A percentile compares a stretch with the other conserved stretches of the same genome.
phyloP scores from a whole-genome alignment of 2,888 invertebrate species.

The Cataglyphis cursor region DNA sequence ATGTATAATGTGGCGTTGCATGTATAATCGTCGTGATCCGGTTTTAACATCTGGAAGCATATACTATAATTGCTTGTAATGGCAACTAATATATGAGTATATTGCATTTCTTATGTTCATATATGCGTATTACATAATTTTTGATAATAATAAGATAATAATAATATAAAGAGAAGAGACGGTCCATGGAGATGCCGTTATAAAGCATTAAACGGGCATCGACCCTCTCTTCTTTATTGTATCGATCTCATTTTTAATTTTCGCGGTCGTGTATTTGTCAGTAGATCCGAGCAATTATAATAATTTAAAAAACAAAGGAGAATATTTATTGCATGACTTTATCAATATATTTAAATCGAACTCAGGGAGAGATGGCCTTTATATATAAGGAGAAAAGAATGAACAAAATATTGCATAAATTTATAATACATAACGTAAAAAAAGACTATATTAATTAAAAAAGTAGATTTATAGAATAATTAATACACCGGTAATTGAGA shows the following conservation, averaged over 20 bases:
- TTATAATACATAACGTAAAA: neutral
- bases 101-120: neutral
- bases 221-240: constrained; percentile 6
- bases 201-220: constrained; percentile 19
- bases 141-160: neutral
- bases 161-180: neutral
- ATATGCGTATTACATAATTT: neutral
- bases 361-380: neutral
- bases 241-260: constrained; percentile 40
- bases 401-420: neutral
- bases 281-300: neutral
- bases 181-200: neutral
- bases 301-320: neutral
- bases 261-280: constrained; percentile 11
- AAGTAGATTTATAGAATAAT: constrained; percentile 13
- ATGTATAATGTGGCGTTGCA: neutral
- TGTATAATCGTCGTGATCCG: neutral
- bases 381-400: neutral
- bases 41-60: neutral
- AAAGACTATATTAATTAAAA: neutral
- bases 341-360: neutral
- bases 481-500: constrained; percentile 26
- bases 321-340: constrained; percentile 9
- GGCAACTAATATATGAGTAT: neutral
- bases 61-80: neutral